Evolutionary conservation across 2,888 invertebrate genomes (phyloP), one percentile per base, ranked within the genome.

Genomic region (Nomada fucata): DNA sequence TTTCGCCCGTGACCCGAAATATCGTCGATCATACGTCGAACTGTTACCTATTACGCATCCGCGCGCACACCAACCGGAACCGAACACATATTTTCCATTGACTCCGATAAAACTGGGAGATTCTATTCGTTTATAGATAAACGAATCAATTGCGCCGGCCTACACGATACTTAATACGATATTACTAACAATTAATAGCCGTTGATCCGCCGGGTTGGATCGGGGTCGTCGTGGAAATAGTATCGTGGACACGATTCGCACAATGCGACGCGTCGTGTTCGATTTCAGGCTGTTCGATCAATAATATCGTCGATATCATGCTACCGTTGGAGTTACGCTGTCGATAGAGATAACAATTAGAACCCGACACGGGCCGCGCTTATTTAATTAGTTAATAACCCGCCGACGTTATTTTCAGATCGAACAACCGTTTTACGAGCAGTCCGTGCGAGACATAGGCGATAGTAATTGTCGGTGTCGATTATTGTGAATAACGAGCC

Each of bases 291-390:
- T 26, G 50, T 76, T 71, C 60, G 65, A 75, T 75, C 72, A 57
- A 47, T 20, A 73, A 84, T 71, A 79, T 76, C 71, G 60, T 65
- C 36, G 79, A 70, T 55, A 68, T 67, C 36, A 79, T 60, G 64
- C 59, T 29, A 9, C 20, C 1, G 60, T 65, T 29, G 79, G 63
- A 55, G 64, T 67, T 42, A 79, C 59, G 64, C 59, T 47, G 5
- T 18, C 1, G 63, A 79, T 75, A 77, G 69, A 79, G 55, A 73
- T 53, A 59, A 57, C 74, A 67, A 83, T 72, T 85, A 79, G 64
- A 73, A 76, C 59, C 15, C 55, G 20, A 18, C 5, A 55, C 82
- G 47, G 61, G 59, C 76, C 67, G 29, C 72, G 53, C 18, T 47
- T 36, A 11, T 47, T 47, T 36, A 26, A 47, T 15, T 15, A 65